Evolutionary conservation across 2,888 invertebrate species (phyloP), one percentile per base, ranked within the genome.

Genomic region (Synergus japonicus): DNA sequence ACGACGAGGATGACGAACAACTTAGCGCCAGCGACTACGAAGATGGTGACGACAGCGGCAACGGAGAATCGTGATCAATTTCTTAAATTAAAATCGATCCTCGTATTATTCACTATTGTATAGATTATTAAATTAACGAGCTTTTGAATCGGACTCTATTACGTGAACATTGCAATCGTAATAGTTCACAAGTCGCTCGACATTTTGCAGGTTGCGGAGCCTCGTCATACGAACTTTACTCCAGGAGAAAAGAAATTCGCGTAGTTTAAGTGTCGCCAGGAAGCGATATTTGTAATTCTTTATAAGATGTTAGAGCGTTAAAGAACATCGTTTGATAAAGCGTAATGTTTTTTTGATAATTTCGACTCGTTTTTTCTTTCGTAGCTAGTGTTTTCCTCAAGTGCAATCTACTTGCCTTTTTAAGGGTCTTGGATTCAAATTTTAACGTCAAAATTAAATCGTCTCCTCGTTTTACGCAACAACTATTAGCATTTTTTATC

Each of bases 21-120:
- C 93, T 94, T 64, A 95, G 95, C 78, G 96, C 95, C 77, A 96
- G 95, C 58, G 95, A 95, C 78, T 95, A 95, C 87, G 95, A 94
- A 67, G 97, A 97, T 88, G 97, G 95, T 79, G 97, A 97, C 91
- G 97, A 97, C 93, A 97, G 97, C 93, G 97, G 97, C 86, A 97
- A 97, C 93, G 97, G 97, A 84, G 97, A 97, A 94, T 97, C 96
- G 95, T 97, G 96, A 97, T 95, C 93, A 88, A 90, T 91, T 86
- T 89, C 89, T 66, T 91, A 88, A 87, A 65, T 54, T 15, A 46
- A 41, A 67, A 65, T 44, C 78, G 66, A 77, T 83, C 85, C 83
- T 84, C 58, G 49, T 58, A 88, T 87, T 88, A 88, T 88, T 81
- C 88, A 88, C 85, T 88, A 88, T 88, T 90, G 90, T 89, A 89